These are phyloP conservation scores for Hecatera dysodea DNA, from an alignment of 2,888 invertebrate genomes.

Conservation along the genomic window DNA sequence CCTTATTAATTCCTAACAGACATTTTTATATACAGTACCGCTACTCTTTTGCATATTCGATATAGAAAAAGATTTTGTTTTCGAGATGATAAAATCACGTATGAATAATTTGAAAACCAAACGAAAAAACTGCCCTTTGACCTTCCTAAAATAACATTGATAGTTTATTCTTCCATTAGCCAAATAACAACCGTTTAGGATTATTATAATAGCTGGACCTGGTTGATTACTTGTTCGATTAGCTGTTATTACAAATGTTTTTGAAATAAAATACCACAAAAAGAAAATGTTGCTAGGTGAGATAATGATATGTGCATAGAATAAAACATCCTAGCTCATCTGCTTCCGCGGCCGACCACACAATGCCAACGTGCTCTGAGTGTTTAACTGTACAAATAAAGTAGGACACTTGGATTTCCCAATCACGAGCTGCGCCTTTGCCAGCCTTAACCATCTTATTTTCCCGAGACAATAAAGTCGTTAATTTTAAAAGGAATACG, in stretches of 20 bases:
- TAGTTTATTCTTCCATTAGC: conserved; percentile 32
- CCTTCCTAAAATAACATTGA: conserved; percentile 21
- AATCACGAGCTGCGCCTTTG: conserved; percentile 68
- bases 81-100: neutral
- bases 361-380: conserved; percentile 66
- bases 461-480: conserved; percentile 82
- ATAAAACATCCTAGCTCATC: conserved; percentile 48
- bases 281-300: conserved; percentile 10
- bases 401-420: conserved; percentile 83
- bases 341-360: conserved; percentile 66
- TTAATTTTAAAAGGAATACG: conserved; percentile 80
- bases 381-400: conserved; percentile 63
- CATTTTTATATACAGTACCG: conserved; percentile 8
- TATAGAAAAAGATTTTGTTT: neutral
- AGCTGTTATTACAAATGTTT: conserved; percentile 14
- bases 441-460: conserved; percentile 72
- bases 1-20: conserved; percentile 1
- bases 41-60: conserved; percentile 24
- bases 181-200: conserved; percentile 21
- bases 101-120: conserved; percentile 16
- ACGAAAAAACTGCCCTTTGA: conserved; percentile 7
- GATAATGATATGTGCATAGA: conserved; percentile 23
- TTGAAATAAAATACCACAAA: conserved; percentile 31
- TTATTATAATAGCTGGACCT: conserved; percentile 17
- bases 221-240: conserved; percentile 34